phyloP scores from a whole-genome alignment of 1,140 invertebrate species.

The Hydropsyche tenuis region DNA sequence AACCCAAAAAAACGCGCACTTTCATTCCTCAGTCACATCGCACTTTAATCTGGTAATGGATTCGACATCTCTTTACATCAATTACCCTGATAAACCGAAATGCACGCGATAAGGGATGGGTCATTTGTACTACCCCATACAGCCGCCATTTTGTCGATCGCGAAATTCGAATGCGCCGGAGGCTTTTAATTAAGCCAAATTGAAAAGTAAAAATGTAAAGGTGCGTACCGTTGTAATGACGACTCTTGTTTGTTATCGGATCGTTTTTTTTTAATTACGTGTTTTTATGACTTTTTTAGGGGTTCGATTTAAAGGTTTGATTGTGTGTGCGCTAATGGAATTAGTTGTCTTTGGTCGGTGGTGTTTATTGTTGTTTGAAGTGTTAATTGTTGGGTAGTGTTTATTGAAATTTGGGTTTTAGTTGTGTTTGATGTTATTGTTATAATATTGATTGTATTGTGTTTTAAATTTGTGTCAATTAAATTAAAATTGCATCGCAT shows the following conservation, averaged over 20 bases:
- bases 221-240: background rate
- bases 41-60: slow-evolving; percentile 31
- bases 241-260: background rate
- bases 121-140: slow-evolving; percentile 5
- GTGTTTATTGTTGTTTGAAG: too few relatives aligned
- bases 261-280: background rate
- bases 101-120: slow-evolving; percentile 31
- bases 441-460: too few relatives aligned
- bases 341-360: too few relatives aligned
- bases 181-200: slow-evolving; percentile 25
- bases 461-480: too few relatives aligned
- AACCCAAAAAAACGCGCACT: too few relatives aligned
- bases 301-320: too few relatives aligned
- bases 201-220: slow-evolving; percentile 5
- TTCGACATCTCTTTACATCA: slow-evolving; percentile 20
- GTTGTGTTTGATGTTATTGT: too few relatives aligned
- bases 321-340: too few relatives aligned
- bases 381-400: background rate
- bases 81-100: slow-evolving; percentile 25
- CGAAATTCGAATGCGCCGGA: slow-evolving; percentile 1
- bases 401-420: background rate
- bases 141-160: background rate
- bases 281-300: background rate
- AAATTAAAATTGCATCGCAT: too few relatives aligned
- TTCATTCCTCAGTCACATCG: background rate